phyloP scores from a whole-genome alignment of 2,888 invertebrate genomes.

The Dolomedes plantarius region DNA sequence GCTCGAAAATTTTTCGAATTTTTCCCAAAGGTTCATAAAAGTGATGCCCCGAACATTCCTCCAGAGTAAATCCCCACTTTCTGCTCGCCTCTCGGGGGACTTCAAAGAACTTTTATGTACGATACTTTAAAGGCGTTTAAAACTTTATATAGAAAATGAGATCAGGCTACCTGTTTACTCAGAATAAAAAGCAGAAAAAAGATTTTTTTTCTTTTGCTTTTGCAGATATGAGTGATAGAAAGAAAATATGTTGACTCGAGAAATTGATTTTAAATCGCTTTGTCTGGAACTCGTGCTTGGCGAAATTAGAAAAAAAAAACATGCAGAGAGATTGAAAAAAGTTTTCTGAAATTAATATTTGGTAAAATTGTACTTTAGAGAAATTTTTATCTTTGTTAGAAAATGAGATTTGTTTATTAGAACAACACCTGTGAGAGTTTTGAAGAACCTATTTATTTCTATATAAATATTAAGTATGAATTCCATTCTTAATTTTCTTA shows the following conservation, averaged over 20 bases:
- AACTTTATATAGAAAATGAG: conserved; percentile 3
- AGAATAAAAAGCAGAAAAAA: not conserved
- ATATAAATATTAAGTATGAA: too few species aligned
- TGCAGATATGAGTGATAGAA: not conserved
- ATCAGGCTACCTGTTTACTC: conserved; percentile 2
- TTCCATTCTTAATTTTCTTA: too few species aligned
- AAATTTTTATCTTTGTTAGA: too few species aligned
- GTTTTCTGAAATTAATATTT: not conserved
- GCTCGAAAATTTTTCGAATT: not conserved
- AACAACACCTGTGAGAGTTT: too few species aligned
- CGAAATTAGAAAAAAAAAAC: not conserved
- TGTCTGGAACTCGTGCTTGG: not conserved
- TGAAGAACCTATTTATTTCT: too few species aligned
- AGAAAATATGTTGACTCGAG: not conserved
- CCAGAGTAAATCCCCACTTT: not conserved
- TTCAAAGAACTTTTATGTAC: conserved; percentile 6
- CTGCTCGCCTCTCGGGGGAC: not conserved
- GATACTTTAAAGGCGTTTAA: conserved; percentile 6
- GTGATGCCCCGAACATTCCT: not conserved
- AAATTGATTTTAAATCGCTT: not conserved
- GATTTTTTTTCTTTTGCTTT: not conserved
- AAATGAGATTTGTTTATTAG: too few species aligned
- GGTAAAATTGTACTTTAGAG: too few species aligned
- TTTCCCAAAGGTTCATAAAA: not conserved
- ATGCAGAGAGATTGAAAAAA: not conserved